These are phyloP conservation scores for Leucopsar rothschildi DNA, from an alignment of 2,113 vertebrate genomes.

Conservation along the genomic window DNA sequence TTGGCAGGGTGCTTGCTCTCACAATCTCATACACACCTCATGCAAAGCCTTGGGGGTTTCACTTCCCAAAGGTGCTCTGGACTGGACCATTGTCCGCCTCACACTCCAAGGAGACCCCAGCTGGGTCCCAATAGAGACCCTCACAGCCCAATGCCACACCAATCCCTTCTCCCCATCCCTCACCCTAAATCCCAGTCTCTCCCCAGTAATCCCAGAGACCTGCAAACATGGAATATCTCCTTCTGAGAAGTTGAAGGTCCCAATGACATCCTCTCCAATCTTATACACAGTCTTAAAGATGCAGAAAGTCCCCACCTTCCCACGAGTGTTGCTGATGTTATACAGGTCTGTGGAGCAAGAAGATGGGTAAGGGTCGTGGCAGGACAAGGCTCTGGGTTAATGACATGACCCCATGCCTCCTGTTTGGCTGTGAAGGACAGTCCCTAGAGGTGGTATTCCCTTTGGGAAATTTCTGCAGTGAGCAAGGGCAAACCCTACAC, in stretches of 20 bases:
- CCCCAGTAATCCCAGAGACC: constrained; percentile 34
- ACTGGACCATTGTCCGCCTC: background rate
- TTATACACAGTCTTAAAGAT: constrained; percentile 96
- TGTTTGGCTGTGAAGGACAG: background rate
- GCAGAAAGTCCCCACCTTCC: constrained; percentile 94
- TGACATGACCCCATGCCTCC: accelerated
- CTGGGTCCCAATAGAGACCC: background rate
- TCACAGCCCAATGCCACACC: background rate
- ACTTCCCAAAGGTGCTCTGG: background rate
- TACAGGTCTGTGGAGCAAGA: constrained; percentile 81
- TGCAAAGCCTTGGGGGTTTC: accelerated
- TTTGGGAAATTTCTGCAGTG: background rate
- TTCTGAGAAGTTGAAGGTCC: constrained; percentile 92
- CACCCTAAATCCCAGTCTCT: background rate
- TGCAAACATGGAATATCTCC: constrained; percentile 95
- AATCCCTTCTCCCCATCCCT: background rate
- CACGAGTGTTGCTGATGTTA: constrained; percentile 92
- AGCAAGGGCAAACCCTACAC: background rate
- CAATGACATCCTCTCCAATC: constrained; percentile 93
- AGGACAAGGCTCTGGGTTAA: background rate
- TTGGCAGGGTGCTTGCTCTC: background rate
- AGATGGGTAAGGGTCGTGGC: background rate
- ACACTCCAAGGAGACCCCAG: background rate
- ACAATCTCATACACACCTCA: background rate
- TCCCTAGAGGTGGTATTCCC: background rate